phyloP scores from a whole-genome alignment of 2,888 invertebrate genomes.

The Aradus depressus region DNA sequence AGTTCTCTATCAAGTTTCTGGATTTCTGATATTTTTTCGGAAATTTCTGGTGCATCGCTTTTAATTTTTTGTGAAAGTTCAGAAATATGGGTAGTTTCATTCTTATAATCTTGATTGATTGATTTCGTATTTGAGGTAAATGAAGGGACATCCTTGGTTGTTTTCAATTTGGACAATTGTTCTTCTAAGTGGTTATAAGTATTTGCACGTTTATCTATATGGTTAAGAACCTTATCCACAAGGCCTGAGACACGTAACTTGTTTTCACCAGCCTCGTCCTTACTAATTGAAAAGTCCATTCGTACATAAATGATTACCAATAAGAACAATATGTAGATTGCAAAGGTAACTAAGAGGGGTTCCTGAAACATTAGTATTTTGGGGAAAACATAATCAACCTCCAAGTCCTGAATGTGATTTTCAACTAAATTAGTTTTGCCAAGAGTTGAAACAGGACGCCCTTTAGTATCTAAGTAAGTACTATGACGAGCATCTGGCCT shows the following conservation, averaged over 20 bases:
- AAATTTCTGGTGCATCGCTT: constrained; percentile 46
- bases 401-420: constrained; percentile 91
- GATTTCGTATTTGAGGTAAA: constrained; percentile 42
- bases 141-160: constrained; percentile 44
- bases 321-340: constrained; percentile 80
- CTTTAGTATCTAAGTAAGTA: constrained; percentile 91
- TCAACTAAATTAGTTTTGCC: constrained; percentile 80
- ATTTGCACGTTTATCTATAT: constrained; percentile 47
- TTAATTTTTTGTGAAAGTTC: constrained; percentile 45
- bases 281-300: constrained; percentile 81
- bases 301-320: constrained; percentile 88
- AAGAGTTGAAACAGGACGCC: constrained; percentile 77
- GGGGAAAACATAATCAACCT: constrained; percentile 71
- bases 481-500: constrained; percentile 64
- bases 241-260: constrained; percentile 39
- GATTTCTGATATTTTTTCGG: constrained; percentile 49
- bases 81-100: constrained; percentile 42
- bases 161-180: constrained; percentile 47
- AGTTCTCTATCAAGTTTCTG: constrained; percentile 45
- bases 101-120: constrained; percentile 48
- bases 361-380: constrained; percentile 80
- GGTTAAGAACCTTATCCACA: constrained; percentile 45
- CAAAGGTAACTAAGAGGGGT: constrained; percentile 77
- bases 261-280: constrained; percentile 43
- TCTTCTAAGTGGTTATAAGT: constrained; percentile 51